Base-by-base conservation (phyloP, 2,888 invertebrate species). In the Andrena chrysosceles region DNA sequence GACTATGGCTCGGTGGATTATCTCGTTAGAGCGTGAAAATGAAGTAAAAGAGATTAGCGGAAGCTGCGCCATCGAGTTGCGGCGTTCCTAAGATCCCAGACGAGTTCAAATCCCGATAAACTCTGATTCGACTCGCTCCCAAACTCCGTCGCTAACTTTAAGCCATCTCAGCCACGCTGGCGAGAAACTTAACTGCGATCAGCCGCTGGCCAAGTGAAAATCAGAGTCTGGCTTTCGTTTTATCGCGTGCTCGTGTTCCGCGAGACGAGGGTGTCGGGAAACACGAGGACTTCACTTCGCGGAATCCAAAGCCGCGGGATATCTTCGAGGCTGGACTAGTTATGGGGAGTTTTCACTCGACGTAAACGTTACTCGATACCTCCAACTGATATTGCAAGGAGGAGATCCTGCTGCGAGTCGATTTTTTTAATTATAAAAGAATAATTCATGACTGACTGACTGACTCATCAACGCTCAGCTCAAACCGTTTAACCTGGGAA, bases 241-340 rank as follows among this genome's bases (percentile, higher is more conserved):
- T 52, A n/a, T 62, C 13, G 16, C 26, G 13, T 23, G n/a, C 10
- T 31, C 20, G 20, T 13, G 26, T 49, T 13, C 10, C 48, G 20
- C 13, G 70, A 48, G 56, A 35, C 23, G 7, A 23, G 7, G 7
- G 13, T 2, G 16, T 23, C n/a, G 33, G 8, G 8, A 54, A 42
- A 54, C 23, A 26, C 13, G 48, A 26, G 29, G 48, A 33, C 49
- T 29, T 26, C 20, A 60, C 8, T n/a, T 33, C 3, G 3, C 29
- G 60, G 16, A 59, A 59, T 59, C 6, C 29, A 29, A 13, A 59
- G 59, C 2, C 59, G 4, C 16, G 59, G 5, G 26, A 29, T 7
- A 66, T 63, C 68, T 68, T 62, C 76, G 77, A 78, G 16, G 59
- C 60, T 52, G 52, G 29, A 31, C 60, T 60, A n/a, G 2, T 29